These are phyloP conservation scores for Zaprionus ghesquierei DNA, from an alignment of 1,140 invertebrate genomes.

Conservation along the genomic window DNA sequence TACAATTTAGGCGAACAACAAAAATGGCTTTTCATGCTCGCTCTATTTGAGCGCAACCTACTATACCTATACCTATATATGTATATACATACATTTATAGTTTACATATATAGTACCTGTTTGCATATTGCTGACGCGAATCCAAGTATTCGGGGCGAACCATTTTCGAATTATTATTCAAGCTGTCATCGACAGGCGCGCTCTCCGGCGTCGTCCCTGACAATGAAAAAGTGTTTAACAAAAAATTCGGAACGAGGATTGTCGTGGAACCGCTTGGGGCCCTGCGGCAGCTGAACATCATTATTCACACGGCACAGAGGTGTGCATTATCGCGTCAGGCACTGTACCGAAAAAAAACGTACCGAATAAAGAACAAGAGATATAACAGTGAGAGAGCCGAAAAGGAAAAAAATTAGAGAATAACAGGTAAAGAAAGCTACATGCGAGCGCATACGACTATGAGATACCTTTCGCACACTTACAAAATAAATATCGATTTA, in stretches of 20 bases:
- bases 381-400: constrained; percentile 24
- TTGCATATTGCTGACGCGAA: background rate
- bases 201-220: constrained; percentile 34
- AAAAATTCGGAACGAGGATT: constrained; percentile 27
- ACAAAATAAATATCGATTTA: background rate
- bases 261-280: constrained; percentile 41
- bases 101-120: background rate
- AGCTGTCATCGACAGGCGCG: constrained; percentile 59
- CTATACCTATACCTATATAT: background rate
- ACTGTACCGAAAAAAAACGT: constrained; percentile 4
- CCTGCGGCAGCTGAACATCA: constrained; percentile 58
- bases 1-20: background rate
- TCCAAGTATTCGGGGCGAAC: background rate
- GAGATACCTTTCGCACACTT: background rate
- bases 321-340: constrained; percentile 59
- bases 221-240: constrained; percentile 57
- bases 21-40: background rate
- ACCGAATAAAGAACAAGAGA: constrained; percentile 6
- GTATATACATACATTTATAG: background rate
- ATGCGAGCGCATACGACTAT: background rate
- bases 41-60: background rate
- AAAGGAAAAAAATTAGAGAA: constrained; percentile 24
- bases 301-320: constrained; percentile 68
- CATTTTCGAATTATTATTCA: constrained; percentile 49
- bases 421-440: background rate